Base-by-base conservation (phyloP, 1,140 invertebrate species). In the Drosophila tani region DNA sequence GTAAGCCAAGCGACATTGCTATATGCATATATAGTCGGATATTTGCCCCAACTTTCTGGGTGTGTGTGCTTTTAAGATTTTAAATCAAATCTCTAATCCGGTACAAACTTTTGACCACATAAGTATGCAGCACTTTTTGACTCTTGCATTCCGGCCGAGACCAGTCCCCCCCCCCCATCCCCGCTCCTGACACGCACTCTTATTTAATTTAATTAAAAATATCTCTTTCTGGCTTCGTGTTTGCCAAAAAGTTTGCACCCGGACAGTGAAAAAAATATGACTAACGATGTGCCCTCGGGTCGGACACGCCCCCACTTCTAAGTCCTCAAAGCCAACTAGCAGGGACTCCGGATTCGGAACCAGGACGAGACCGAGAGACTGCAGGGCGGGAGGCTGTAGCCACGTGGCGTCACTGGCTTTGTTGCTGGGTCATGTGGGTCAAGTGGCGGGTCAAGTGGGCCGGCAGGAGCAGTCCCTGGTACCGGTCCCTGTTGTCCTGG, bases 191-290 rank as follows among this genome's bases (percentile, higher is more conserved):
- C 51, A 57, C 82, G 80, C 82, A 84, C 71, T 86, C 60, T 75
- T 65, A 81, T 87, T 84, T 87, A 78, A 84, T 87, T 88, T 68
- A 88, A 87, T 87, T 84, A 88, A 87, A 87, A 88, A 87, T 80
- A 88, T 65, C 49, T 69, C 63, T 50, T 65, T 56, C 53, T 27
- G 53, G 75, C 47, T 82, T 86, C 63, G 57, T 74, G 69, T 68
- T 86, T 75, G 62, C 75, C 79, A 58, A 75, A 85, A 81, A 82
- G 55, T 71, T 83, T 55, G 29, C 53, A 43, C 27, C 21, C 35
- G 14, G 53, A 56, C 29, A 32, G 46, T 50, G 24, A 46, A 67
- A 78, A 86, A 86, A 78, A 71, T 83, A 88, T 88, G 69, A 88
- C 85, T 88, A 88, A 88, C 84, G 85, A 88, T 78, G 85, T 78